A percentile compares a stretch with the other conserved stretches of the same genome.
These are phyloP conservation scores for Nymphalis io DNA, from an alignment of 1,140 invertebrate genomes.

Conservation along the genomic window DNA sequence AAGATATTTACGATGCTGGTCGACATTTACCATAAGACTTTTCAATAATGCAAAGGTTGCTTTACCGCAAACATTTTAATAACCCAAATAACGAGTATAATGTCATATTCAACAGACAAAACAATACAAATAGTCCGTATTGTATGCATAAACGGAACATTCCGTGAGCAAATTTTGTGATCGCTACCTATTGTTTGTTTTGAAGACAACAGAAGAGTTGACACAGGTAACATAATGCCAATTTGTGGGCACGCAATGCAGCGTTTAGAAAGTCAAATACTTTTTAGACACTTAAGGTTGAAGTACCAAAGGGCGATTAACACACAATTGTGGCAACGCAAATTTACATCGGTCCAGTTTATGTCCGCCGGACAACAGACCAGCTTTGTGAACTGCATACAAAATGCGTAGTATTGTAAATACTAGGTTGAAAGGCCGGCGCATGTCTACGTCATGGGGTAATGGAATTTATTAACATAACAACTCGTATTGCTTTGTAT, in stretches of 20 bases:
- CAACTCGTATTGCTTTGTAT: constrained; percentile 18
- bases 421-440: constrained; percentile 35
- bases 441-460: constrained; percentile 32
- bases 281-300: constrained; percentile 37
- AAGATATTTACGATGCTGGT: constrained; percentile 19
- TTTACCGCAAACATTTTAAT: constrained; percentile 41
- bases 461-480: constrained; percentile 36
- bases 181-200: constrained; percentile 31
- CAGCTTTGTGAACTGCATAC: constrained; percentile 42
- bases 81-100: constrained; percentile 40
- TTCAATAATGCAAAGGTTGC: constrained; percentile 38
- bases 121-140: constrained; percentile 40
- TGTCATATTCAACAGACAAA: constrained; percentile 41
- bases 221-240: constrained; percentile 20
- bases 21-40: constrained; percentile 28
- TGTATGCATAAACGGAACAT: constrained; percentile 39
- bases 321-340: constrained; percentile 51
- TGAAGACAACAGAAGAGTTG: constrained; percentile 14
- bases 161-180: constrained; percentile 41
- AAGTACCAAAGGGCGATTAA: constrained; percentile 44
- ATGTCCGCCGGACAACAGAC: constrained; percentile 40
- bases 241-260: constrained; percentile 24
- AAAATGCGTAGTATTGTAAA: constrained; percentile 42
- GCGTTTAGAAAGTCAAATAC: constrained; percentile 35
- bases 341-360: constrained; percentile 46